Percentiles rank a stretch among this genome's conserved stretches.
phyloP scores from a whole-genome alignment of 37 sponge, comb jelly and placozoan species.

The Cliona cf. orientalis region DNA sequence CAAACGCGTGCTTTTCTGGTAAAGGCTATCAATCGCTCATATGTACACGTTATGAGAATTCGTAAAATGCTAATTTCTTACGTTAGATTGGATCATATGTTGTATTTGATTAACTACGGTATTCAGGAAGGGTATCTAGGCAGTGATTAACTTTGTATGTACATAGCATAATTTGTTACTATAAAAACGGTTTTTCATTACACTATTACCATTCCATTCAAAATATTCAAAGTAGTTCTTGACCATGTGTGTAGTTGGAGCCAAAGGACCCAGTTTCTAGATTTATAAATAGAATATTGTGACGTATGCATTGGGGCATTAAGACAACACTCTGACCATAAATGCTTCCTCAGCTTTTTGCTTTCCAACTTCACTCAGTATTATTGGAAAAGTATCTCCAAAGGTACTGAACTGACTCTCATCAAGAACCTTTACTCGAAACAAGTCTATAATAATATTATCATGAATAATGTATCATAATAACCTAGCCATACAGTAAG shows the following conservation, averaged over 20 bases:
- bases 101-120: too few species aligned
- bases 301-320: neutral
- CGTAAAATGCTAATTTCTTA: too few species aligned
- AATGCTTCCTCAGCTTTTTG: conserved; percentile 30
- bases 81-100: too few species aligned
- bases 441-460: conserved; percentile 62
- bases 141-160: too few species aligned
- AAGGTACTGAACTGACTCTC: conserved; percentile 27
- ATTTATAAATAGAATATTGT: neutral
- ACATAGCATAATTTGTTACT: too few species aligned
- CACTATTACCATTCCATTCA: conserved; percentile 50
- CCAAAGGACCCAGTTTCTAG: conserved; percentile 51
- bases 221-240: conserved; percentile 41
- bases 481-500: too few species aligned
- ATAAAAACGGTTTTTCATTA: neutral
- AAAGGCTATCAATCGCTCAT: too few species aligned
- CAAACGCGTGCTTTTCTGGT: too few species aligned
- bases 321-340: conserved; percentile 24
- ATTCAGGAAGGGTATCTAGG: too few species aligned
- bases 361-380: conserved; percentile 44
- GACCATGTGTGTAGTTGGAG: conserved; percentile 47
- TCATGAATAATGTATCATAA: too few species aligned
- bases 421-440: conserved; percentile 56
- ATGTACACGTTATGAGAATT: too few species aligned
- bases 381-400: conserved; percentile 7